Base-by-base conservation (phyloP, 2,888 invertebrate genomes). In the Barypeithes pellucidus region DNA sequence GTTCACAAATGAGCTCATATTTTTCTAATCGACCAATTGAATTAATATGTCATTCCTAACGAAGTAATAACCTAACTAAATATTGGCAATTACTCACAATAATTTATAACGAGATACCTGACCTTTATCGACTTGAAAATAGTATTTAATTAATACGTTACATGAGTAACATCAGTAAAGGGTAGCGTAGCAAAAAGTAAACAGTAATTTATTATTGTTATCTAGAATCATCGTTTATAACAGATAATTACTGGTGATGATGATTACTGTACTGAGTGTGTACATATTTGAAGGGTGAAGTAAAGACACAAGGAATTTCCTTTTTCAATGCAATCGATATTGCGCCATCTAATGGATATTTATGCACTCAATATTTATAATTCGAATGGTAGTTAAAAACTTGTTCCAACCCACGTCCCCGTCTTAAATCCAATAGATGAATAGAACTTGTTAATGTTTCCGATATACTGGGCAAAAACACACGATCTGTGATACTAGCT, bases 141-240 rank as follows among this genome's bases (percentile, higher is more conserved):
- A 11, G 24, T 50, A 52, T 52, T 52, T 52, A 52, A 52, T 52
- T 52, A 52, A 52, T 14, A 50, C 14, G 1, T 29, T 29, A 29
- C n/a, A 52, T 52, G 22, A 24, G 52, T 52, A 29, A 29, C 29
- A 24, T 50, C 22, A 50, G 12, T 52, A 29, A 52, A 24, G 8
- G 29, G 14, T 52, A 14, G n/a, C 29, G 24, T 8, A 52, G 50
- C 50, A 24, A 52, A 5, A 29, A 24, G 29, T 29, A 52, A 52
- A 52, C 52, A 52, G 52, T 52, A 24, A 52, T 52, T 52, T 52
- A 14, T 29, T 29, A 29, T 52, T 52, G 52, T 24, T 52, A 52
- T 52, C 52, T 52, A 52, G n/a, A 29, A 29, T 52, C 52, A 29
- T 47, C 14, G 29, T 29, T 14, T 29, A n/a, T 20, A 52, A 8